A percentile compares a stretch with the other conserved stretches of the same genome.
Conservation (phyloP, 92 coral and sea anemone genomes). For the Chrysogorgia sp. region DNA sequence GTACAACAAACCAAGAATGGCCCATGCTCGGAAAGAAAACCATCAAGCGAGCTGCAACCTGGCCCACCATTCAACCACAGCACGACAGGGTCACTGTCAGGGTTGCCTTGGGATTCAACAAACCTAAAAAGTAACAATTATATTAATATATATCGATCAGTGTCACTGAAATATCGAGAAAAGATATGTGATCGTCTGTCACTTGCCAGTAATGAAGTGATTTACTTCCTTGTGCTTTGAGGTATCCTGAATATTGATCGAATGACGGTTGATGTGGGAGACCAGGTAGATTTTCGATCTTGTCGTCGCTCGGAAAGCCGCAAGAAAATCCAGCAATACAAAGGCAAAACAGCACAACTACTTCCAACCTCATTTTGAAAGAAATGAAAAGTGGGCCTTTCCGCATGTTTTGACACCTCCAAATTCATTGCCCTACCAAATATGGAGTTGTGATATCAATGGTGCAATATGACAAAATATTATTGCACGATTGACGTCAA, state of each 20-base stretch:
- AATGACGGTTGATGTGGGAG: constrained; percentile 28
- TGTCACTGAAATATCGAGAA: too few relatives aligned
- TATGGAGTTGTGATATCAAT: too few relatives aligned
- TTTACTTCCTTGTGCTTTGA: constrained; percentile 32
- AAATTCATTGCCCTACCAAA: too few relatives aligned
- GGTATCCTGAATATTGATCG: constrained; percentile 33
- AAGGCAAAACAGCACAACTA: neutral
- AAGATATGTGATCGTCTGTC: too few relatives aligned
- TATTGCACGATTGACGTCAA: too few relatives aligned
- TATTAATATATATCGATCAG: too few relatives aligned
- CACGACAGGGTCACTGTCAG: constrained; percentile 31
- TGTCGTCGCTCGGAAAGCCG: constrained; percentile 10
- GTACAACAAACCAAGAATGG: constrained; percentile 22
- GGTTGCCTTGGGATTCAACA: constrained; percentile 34
- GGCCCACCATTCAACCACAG: constrained; percentile 42
- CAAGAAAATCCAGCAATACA: neutral
- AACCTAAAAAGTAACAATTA: constrained; percentile 7
- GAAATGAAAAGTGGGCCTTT: too few relatives aligned
- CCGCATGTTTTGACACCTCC: too few relatives aligned
- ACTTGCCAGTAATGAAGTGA: constrained; percentile 26
- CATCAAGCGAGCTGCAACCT: constrained; percentile 33
- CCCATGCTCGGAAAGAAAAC: constrained; percentile 34
- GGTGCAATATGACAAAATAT: too few relatives aligned
- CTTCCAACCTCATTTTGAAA: neutral
- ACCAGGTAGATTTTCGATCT: constrained; percentile 4